These are phyloP conservation scores for Rhinichthys klamathensis DNA, from an alignment of 2,113 vertebrate genomes.

Conservation along the genomic window DNA sequence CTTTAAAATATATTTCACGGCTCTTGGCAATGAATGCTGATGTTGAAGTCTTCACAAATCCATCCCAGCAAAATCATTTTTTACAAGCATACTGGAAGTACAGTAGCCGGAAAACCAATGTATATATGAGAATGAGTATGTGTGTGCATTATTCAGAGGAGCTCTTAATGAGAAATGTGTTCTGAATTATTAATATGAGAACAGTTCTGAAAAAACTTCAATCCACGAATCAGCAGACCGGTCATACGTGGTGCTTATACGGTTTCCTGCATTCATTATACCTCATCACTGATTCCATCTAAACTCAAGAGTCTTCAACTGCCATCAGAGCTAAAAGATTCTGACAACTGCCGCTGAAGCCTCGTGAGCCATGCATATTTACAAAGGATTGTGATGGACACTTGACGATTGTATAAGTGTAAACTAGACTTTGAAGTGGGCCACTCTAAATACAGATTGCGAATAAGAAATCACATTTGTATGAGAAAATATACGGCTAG, in stretches of 20 bases:
- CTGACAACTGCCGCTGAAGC: neutral
- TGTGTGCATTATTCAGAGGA: conserved; percentile 7
- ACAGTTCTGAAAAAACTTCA: neutral
- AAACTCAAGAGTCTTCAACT: neutral
- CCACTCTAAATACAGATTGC: neutral
- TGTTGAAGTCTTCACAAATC: neutral
- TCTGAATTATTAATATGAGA: conserved; percentile 18
- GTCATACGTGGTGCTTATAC: neutral
- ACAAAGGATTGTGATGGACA: conserved; percentile 16
- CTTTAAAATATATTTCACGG: neutral
- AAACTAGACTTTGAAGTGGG: neutral
- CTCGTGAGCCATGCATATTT: conserved; percentile 18
- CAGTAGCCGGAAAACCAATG: neutral
- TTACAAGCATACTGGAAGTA: neutral
- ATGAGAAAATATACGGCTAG: neutral
- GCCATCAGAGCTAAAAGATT: neutral
- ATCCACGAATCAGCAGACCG: neutral
- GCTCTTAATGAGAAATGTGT: conserved; percentile 17
- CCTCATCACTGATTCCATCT: neutral
- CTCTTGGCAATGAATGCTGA: neutral
- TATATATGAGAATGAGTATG: neutral
- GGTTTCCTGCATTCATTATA: conserved; percentile 20
- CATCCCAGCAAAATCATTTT: neutral
- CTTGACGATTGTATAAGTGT: neutral
- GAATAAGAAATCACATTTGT: neutral